These are phyloP conservation scores for Musca vetustissima DNA, from an alignment of 1,140 invertebrate species.

Conservation along the genomic window DNA sequence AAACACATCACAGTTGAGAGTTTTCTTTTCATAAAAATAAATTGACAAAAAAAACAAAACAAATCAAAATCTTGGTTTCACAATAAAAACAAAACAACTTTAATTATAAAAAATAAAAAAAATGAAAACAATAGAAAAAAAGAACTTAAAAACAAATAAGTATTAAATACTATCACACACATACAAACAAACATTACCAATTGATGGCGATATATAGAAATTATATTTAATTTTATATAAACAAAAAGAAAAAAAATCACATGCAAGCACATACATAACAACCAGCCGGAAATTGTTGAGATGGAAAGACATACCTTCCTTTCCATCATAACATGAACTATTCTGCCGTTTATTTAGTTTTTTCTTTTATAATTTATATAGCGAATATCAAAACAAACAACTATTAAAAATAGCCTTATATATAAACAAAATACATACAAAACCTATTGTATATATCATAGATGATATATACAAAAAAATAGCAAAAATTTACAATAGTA, in stretches of 20 bases:
- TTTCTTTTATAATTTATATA: too few relatives aligned
- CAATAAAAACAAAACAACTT: constrained; percentile 10
- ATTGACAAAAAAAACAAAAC: constrained; percentile 2
- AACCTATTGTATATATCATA: constrained; percentile 1
- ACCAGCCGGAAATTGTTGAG: too few relatives aligned
- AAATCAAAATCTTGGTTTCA: constrained; percentile 15
- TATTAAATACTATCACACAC: not conserved
- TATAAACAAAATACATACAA: constrained; percentile 14
- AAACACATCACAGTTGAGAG: constrained; percentile 25
- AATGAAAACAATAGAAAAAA: too few relatives aligned
- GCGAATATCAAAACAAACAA: not conserved
- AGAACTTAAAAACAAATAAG: constrained; percentile 1
- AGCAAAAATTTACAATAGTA: not conserved
- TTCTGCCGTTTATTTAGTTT: too few relatives aligned
- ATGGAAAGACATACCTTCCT: too few relatives aligned
- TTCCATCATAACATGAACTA: too few relatives aligned
- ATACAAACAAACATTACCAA: not conserved
- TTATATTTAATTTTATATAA: not conserved
- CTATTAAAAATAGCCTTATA: not conserved
- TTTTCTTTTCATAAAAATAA: constrained; percentile 4
- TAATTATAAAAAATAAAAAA: constrained; percentile 4
- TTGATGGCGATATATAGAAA: not conserved
- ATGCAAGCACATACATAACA: not conserved
- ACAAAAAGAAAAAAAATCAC: not conserved
- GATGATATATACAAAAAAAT: constrained; percentile 10